Evolutionary conservation across 2,113 vertebrate species (phyloP), one percentile per base, ranked within the genome.

Genomic region (Ceyx melanurus): DNA sequence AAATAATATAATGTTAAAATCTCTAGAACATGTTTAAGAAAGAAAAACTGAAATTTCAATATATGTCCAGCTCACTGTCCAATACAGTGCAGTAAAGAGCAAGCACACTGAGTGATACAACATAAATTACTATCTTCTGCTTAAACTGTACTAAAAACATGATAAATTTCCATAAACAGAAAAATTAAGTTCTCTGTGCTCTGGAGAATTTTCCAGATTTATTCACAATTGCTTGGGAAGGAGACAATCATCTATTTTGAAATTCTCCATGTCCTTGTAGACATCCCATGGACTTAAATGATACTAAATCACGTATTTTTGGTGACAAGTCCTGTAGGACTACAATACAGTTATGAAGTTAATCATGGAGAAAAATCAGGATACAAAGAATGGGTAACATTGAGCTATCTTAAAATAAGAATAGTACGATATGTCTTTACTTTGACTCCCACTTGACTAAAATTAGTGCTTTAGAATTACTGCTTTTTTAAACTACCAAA

Each of bases 321-420:
- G 76, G 29, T 83, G 76, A 73, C 23, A 31, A 76, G 25, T 40
- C 17, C 50, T 53, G 9, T 1, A 33, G 25, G 29, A 35, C 51
- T 72, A 11, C 37, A 62, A n/a, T 13, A 56, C 0, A 0, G 2
- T n/a, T 67, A 20, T 5, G 40, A 62, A 14, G 25, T 43, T 53
- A 82, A 58, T 3, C 26, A 29, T 6, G 10, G 37, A 80, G 15
- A 82, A 76, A 72, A 84, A 42, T 33, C 13, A 66, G 23, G n/a
- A 68, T 35, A 71, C 88, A 92, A 9, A 70, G 54, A 86, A n/a
- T 5, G 29, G 9, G 13, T 46, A 61, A 51, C 57, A 79, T 3
- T 11, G 22, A 65, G 28, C 28, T 64, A 33, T 70, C 22, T 75
- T 66, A 42, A 77, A 81, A 6, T 13, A 66, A 79, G 48, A 64